phyloP scores from a whole-genome alignment of 2,888 invertebrate species.

The Baccha elongata region DNA sequence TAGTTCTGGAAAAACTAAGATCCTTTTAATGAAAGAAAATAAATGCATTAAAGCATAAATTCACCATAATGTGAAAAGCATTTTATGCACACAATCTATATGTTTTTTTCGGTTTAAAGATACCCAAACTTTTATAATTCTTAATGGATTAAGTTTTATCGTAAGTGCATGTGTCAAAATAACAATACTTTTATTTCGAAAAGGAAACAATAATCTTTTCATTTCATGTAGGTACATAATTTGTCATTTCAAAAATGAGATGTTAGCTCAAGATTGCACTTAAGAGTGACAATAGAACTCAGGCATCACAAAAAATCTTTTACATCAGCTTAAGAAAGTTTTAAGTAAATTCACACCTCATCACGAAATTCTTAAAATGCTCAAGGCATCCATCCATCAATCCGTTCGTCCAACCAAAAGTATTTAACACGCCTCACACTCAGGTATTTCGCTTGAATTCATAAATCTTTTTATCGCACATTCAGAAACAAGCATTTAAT shows the following conservation, averaged over 20 bases:
- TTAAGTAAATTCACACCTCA: neutral
- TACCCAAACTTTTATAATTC: conserved; percentile 10
- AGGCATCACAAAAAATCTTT: neutral
- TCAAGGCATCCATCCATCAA: conserved; percentile 1
- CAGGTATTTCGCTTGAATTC: neutral
- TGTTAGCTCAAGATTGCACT: conserved; percentile 24
- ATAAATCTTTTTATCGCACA: conserved; percentile 49
- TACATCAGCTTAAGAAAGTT: neutral
- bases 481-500: conserved; percentile 18
- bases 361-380: conserved; percentile 32
- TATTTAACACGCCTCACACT: conserved; percentile 21
- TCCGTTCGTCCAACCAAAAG: neutral
- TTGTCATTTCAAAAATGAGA: too few relatives aligned
- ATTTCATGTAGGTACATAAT: too few relatives aligned
- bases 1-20: too few relatives aligned
- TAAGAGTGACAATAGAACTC: neutral
- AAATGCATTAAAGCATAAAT: too few relatives aligned
- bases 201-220: neutral
- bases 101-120: too few relatives aligned
- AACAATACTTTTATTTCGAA: conserved; percentile 17
- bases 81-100: too few relatives aligned
- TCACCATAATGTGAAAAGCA: too few relatives aligned
- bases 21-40: too few relatives aligned
- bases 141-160: conserved; percentile 42
- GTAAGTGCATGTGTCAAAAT: conserved; percentile 27